These are phyloP conservation scores for Aegotheles bennettii DNA, from an alignment of 2,113 vertebrate species.

Conservation along the genomic window DNA sequence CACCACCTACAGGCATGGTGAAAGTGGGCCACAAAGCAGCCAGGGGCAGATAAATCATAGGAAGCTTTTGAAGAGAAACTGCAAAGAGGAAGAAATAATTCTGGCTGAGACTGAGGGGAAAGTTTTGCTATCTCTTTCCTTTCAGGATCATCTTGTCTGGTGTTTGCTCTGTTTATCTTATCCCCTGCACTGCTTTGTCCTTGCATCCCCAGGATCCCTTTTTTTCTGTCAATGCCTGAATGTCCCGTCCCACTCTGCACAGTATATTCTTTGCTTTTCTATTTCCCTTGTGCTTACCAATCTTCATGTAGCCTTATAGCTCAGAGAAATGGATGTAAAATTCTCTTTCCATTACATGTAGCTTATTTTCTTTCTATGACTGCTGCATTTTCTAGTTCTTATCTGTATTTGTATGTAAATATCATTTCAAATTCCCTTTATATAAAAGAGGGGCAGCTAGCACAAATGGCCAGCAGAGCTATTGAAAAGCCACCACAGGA, in stretches of 20 bases:
- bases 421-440: background rate
- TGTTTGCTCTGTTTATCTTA: background rate
- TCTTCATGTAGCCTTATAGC: background rate
- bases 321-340: background rate
- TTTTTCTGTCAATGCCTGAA: background rate
- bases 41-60: background rate
- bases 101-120: background rate
- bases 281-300: background rate
- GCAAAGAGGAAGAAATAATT: background rate
- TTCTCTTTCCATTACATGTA: background rate
- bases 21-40: background rate
- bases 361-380: background rate
- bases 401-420: conserved; percentile 25
- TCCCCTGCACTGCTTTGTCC: background rate
- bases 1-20: background rate
- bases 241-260: background rate
- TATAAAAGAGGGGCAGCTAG: background rate
- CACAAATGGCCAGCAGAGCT: conserved; percentile 52
- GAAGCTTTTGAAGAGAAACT: background rate
- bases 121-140: background rate
- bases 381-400: background rate
- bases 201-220: background rate
- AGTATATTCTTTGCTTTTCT: background rate
- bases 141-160: background rate
- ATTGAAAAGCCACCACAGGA: conserved; percentile 56